A percentile compares a stretch with the other conserved stretches of the same genome.
Evolutionary conservation across 2,113 vertebrate genomes (phyloP).

Genomic region (Carassius carassius): DNA sequence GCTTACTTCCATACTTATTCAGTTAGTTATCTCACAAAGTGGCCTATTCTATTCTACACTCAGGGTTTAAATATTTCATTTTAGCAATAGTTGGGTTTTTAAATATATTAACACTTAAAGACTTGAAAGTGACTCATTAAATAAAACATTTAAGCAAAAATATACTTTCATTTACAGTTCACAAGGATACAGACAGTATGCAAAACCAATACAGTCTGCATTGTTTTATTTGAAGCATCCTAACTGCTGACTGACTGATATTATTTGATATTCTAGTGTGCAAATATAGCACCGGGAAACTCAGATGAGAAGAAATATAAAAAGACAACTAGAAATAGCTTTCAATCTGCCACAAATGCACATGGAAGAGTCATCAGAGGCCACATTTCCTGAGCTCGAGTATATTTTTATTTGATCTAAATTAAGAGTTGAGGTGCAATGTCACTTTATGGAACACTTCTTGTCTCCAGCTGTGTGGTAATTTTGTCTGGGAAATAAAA

Average conservation of each 20-base stretch:
- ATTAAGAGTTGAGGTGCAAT: conserved; percentile 17
- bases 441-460: conserved; percentile 26
- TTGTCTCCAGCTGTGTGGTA: conserved; percentile 16
- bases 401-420: conserved; percentile 24
- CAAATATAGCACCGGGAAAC: conserved; percentile 24
- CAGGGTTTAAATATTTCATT: neutral
- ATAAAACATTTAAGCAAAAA: too few species aligned
- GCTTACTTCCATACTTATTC: neutral
- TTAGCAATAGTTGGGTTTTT: neutral
- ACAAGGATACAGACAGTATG: too few species aligned
- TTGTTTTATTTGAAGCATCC: conserved; percentile 1
- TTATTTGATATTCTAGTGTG: conserved; percentile 4
- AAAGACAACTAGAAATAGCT: conserved; percentile 5
- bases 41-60: neutral
- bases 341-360: neutral
- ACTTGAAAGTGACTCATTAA: too few species aligned
- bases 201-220: neutral
- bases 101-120: neutral
- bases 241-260: neutral
- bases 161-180: too few species aligned
- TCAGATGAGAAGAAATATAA: conserved; percentile 8
- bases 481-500: conserved; percentile 12
- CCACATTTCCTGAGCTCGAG: neutral
- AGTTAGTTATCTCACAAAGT: neutral
- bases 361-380: neutral